Percentiles rank a stretch among this genome's conserved stretches.
Conservation (phyloP, 2,113 vertebrate species). For the Rhizomys pruinosus region DNA sequence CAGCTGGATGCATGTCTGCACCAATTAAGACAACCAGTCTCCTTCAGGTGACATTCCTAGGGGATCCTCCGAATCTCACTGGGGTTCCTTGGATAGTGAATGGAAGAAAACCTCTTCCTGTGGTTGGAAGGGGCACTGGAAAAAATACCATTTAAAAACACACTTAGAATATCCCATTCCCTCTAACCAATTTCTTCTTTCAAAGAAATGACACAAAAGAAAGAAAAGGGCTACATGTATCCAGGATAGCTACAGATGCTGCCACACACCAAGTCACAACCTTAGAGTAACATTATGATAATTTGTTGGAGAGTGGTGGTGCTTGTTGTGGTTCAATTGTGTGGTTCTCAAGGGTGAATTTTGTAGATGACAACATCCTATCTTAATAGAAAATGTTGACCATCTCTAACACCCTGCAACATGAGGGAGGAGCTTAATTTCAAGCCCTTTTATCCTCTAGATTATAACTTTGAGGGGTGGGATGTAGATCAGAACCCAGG, state of each 20-base stretch:
- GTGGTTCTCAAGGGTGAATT: background rate
- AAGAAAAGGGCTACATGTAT: background rate
- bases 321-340: background rate
- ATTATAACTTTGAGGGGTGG: background rate
- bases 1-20: no score
- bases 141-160: background rate
- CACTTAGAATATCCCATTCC: background rate
- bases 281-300: no score
- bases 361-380: background rate
- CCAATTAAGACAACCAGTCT: background rate
- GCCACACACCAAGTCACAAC: no score
- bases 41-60: rapidly evolving
- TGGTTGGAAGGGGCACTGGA: background rate
- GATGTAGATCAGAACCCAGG: no score
- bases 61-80: background rate
- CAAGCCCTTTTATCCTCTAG: background rate
- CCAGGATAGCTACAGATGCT: background rate
- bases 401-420: background rate
- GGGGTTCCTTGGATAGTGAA: background rate
- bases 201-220: background rate
- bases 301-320: no score
- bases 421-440: background rate
- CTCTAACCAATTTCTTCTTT: background rate
- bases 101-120: background rate
- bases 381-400: background rate